Evolutionary conservation across 2,113 vertebrate genomes (phyloP).

Genomic region (Panthera leo): DNA sequence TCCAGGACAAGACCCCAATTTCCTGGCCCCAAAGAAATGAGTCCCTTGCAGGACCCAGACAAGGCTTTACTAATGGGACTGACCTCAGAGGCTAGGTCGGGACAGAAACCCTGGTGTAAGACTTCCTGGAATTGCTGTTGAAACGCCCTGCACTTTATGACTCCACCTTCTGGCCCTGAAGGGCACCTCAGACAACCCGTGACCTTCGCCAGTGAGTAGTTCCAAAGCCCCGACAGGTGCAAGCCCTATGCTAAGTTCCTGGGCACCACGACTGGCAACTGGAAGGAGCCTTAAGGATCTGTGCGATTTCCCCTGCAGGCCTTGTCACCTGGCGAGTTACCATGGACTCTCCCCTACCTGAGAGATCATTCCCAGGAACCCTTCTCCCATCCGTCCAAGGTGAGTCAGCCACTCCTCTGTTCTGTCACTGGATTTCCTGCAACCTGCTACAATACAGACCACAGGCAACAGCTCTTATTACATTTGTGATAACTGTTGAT

Average conservation of each 20-base stretch:
- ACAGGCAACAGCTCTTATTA: background rate
- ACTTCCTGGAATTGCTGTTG: background rate
- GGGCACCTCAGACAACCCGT: background rate
- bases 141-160: background rate
- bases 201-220: background rate
- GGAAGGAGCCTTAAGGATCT: too few relatives aligned
- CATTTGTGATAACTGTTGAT: background rate
- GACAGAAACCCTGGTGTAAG: background rate
- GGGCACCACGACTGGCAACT: rapidly evolving
- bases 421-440: background rate
- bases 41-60: rapidly evolving
- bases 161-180: background rate
- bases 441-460: background rate
- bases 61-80: background rate
- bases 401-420: rapidly evolving
- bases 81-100: background rate
- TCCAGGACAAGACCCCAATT: background rate
- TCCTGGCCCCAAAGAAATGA: background rate
- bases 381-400: background rate
- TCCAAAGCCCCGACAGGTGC: rapidly evolving
- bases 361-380: background rate
- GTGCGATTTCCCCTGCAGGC: background rate
- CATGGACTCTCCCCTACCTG: rapidly evolving
- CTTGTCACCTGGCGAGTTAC: background rate
- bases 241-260: background rate